phyloP scores from a whole-genome alignment of 2,797 vertebrate species.

The Sylvia borin region DNA sequence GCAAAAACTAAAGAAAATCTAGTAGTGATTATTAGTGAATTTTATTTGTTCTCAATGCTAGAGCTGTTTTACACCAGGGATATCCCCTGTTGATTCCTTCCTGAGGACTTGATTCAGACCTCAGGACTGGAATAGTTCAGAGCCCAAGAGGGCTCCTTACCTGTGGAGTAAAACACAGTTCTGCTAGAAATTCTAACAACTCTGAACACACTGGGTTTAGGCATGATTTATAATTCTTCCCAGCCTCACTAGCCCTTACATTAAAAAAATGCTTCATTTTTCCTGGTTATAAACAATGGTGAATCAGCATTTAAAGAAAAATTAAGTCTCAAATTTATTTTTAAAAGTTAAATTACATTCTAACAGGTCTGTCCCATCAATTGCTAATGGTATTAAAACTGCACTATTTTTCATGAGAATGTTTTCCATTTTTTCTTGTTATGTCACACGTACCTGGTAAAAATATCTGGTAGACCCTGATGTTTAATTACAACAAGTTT shows the following conservation, averaged over 20 bases:
- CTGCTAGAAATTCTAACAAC: not conserved
- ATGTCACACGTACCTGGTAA: not conserved
- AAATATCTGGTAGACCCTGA: not conserved
- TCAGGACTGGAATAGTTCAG: not conserved
- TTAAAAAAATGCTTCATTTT: not conserved
- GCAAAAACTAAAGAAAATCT: not conserved
- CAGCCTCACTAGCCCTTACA: not conserved
- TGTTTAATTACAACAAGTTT: not conserved
- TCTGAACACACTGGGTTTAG: not conserved
- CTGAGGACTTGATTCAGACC: not conserved
- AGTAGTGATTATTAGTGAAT: not conserved
- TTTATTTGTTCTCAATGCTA: not conserved
- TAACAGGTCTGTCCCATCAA: not conserved
- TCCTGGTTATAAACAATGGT: not conserved
- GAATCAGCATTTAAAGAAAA: not conserved
- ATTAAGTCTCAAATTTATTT: not conserved
- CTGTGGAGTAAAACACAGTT: not conserved
- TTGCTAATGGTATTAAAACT: not conserved
- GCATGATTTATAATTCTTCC: not conserved
- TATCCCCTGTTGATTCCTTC: not conserved
- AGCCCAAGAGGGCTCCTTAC: not conserved
- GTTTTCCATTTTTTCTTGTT: not conserved
- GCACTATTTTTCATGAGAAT: not conserved
- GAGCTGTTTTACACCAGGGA: not conserved
- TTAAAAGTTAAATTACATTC: not conserved